Conservation (phyloP, 2,797 vertebrate species). For the Rhodeus uyekii region DNA sequence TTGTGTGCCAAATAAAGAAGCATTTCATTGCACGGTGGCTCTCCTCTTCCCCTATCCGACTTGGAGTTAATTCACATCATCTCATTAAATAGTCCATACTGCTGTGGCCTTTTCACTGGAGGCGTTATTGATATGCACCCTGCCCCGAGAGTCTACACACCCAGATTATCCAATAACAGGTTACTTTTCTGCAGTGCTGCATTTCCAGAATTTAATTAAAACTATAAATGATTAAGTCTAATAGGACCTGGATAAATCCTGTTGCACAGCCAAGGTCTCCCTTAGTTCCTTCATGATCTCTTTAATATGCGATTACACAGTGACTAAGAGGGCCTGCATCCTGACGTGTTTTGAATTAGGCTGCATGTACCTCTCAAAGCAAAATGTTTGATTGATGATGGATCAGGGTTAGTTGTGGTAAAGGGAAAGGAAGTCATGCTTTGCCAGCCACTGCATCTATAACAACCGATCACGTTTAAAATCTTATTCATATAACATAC, state of each 20-base stretch:
- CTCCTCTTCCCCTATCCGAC: slow-evolving; percentile 14
- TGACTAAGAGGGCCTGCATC: slow-evolving; percentile 56
- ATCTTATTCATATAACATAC: too few species aligned
- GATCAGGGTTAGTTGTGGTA: background rate
- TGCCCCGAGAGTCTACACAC: slow-evolving; percentile 31
- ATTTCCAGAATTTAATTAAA: slow-evolving; percentile 59
- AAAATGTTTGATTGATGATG: background rate
- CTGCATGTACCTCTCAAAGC: slow-evolving; percentile 26
- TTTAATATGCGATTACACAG: slow-evolving; percentile 60
- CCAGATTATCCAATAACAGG: slow-evolving; percentile 53
- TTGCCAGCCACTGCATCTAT: background rate
- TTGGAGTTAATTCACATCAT: slow-evolving; percentile 50
- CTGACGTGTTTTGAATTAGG: slow-evolving; percentile 57
- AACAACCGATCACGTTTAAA: background rate
- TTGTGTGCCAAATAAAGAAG: slow-evolving; percentile 53
- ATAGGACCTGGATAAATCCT: slow-evolving; percentile 53
- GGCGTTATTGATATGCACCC: slow-evolving; percentile 47
- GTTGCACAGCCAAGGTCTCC: slow-evolving; percentile 45
- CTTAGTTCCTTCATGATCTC: slow-evolving; percentile 61
- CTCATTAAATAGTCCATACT: slow-evolving; percentile 42
- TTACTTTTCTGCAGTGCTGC: slow-evolving; percentile 51
- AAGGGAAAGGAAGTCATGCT: background rate
- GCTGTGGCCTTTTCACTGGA: slow-evolving; percentile 47
- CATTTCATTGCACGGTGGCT: slow-evolving; percentile 48
- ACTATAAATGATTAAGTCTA: slow-evolving; percentile 57